Evolutionary conservation across 1,140 invertebrate genomes (phyloP).

Genomic region (Rhagoletis zephyria): DNA sequence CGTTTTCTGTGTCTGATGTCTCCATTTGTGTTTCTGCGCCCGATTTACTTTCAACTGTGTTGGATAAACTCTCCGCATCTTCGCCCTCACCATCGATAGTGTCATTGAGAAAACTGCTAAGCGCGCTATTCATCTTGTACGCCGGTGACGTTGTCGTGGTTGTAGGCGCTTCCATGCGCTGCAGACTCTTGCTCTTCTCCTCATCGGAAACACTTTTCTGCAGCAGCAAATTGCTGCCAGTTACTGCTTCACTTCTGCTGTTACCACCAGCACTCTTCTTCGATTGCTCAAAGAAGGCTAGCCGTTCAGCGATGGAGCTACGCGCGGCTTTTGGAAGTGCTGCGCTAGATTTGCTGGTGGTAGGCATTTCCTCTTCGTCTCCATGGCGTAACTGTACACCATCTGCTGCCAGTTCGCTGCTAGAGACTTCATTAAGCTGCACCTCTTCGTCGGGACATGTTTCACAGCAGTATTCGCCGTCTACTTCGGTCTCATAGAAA

Average conservation of each 20-base stretch:
- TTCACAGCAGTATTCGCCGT: slow-evolving; percentile 86
- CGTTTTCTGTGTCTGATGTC: slow-evolving; percentile 57
- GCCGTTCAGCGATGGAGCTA: slow-evolving; percentile 60
- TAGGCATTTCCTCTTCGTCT: slow-evolving; percentile 77
- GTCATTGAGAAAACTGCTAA: slow-evolving; percentile 72
- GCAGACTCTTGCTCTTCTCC: slow-evolving; percentile 73
- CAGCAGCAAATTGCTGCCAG: slow-evolving; percentile 56
- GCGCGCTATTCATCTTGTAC: slow-evolving; percentile 67
- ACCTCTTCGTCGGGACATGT: slow-evolving; percentile 87
- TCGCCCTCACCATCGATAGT: slow-evolving; percentile 55
- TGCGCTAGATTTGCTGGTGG: neutral
- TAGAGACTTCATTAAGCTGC: slow-evolving; percentile 7
- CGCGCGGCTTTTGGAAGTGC: slow-evolving; percentile 46
- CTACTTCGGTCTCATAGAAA: slow-evolving; percentile 83
- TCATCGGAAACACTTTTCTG: slow-evolving; percentile 75
- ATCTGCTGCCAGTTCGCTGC: neutral
- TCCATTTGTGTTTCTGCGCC: slow-evolving; percentile 56
- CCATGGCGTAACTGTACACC: slow-evolving; percentile 71
- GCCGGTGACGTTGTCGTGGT: slow-evolving; percentile 41
- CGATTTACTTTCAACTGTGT: slow-evolving; percentile 6
- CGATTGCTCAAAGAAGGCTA: slow-evolving; percentile 61
- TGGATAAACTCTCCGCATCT: slow-evolving; percentile 8
- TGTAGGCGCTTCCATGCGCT: slow-evolving; percentile 51
- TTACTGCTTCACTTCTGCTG: neutral
- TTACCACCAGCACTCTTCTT: slow-evolving; percentile 49